Evolutionary conservation across 2,797 vertebrate species (phyloP).

Genomic region (Pangasius larnaudii): DNA sequence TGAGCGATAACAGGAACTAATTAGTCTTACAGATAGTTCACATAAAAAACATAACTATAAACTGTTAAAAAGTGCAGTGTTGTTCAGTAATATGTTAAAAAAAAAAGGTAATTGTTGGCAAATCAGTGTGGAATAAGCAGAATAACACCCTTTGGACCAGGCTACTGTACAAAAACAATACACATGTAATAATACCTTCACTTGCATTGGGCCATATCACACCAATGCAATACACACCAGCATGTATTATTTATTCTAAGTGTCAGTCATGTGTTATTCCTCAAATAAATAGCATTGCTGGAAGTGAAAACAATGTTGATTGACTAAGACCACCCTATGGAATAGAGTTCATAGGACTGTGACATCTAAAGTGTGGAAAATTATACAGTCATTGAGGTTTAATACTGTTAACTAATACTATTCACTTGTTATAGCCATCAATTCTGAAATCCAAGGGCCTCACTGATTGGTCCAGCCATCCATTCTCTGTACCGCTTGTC

Average conservation of each 20-base stretch:
- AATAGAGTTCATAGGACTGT: constrained; percentile 41
- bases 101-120: not conserved
- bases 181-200: not conserved
- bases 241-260: not conserved
- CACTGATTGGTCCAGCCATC: not conserved
- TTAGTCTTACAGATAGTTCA: not conserved
- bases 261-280: not conserved
- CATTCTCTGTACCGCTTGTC: too few relatives aligned
- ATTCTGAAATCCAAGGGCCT: not conserved
- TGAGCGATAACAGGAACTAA: not conserved
- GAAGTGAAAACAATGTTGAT: constrained; percentile 46
- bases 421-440: not conserved
- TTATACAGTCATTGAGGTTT: constrained; percentile 45
- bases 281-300: not conserved
- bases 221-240: not conserved
- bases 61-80: not conserved
- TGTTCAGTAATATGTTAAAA: not conserved
- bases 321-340: constrained; percentile 8
- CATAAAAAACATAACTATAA: not conserved
- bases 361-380: constrained; percentile 45
- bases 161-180: not conserved
- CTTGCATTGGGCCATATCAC: not conserved
- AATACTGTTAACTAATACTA: constrained; percentile 25
- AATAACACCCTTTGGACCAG: not conserved
- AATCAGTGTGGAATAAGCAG: not conserved